phyloP scores from a whole-genome alignment of 64 coral and sea anemone species.

The Pachyseris speciosa region DNA sequence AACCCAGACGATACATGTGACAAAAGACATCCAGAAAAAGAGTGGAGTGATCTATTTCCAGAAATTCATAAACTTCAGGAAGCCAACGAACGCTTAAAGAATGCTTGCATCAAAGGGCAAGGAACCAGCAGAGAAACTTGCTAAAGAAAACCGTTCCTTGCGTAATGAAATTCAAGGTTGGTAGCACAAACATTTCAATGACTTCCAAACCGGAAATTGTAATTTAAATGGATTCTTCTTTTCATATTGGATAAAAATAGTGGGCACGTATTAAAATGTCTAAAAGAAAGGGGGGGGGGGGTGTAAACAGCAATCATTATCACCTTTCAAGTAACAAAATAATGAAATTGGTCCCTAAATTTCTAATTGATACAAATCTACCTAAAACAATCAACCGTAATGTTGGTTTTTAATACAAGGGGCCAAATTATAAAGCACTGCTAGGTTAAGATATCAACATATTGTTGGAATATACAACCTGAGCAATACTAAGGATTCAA shows the following conservation, averaged over 20 bases:
- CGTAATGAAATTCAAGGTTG: neutral
- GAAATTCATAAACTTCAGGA: neutral
- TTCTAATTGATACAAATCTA: too few relatives aligned
- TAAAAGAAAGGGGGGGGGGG: neutral
- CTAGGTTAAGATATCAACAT: too few relatives aligned
- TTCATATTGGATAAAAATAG: neutral
- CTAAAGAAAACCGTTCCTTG: neutral
- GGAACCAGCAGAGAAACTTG: neutral
- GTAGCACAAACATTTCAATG: neutral
- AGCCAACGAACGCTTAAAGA: neutral
- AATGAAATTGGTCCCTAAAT: too few relatives aligned
- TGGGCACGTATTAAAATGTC: neutral
- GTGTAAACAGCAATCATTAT: neutral
- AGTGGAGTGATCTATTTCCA: neutral
- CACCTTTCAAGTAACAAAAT: too few relatives aligned
- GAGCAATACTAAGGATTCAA: too few relatives aligned
- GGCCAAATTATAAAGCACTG: too few relatives aligned
- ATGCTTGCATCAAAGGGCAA: neutral
- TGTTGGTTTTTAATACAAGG: too few relatives aligned
- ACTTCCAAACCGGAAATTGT: neutral
- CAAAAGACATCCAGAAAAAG: neutral
- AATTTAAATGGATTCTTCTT: neutral
- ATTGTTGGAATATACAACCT: too few relatives aligned
- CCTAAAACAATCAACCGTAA: too few relatives aligned
- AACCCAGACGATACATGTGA: neutral